Conservation (phyloP, 2,113 vertebrate species). For the Laticauda laticaudata region DNA sequence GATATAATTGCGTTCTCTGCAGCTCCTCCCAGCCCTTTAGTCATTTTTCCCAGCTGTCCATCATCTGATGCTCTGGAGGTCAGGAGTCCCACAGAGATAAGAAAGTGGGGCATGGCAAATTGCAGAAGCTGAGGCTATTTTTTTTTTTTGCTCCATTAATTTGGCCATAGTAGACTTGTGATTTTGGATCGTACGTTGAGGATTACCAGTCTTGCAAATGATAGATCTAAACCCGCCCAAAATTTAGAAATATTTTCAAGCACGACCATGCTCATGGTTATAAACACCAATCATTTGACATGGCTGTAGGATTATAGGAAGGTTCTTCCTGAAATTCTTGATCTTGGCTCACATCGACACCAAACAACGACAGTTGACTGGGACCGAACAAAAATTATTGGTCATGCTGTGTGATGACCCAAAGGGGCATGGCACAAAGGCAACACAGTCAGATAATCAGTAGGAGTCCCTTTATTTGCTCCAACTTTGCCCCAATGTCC, state of each 20-base stretch:
- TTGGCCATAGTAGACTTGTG: rapidly evolving
- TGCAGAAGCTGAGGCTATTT: not conserved
- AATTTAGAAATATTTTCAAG: not conserved
- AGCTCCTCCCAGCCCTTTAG: too few relatives aligned
- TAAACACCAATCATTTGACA: not conserved
- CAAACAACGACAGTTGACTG: too few relatives aligned
- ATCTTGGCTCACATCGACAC: too few relatives aligned
- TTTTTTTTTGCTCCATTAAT: not conserved
- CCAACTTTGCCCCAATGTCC: too few relatives aligned
- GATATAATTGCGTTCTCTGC: not conserved
- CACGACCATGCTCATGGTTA: not conserved
- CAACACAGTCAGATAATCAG: too few relatives aligned
- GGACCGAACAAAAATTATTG: too few relatives aligned
- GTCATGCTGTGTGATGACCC: too few relatives aligned
- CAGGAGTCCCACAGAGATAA: not conserved
- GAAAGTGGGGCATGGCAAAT: not conserved
- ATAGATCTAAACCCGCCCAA: not conserved
- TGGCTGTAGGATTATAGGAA: not conserved
- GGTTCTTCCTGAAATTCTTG: too few relatives aligned
- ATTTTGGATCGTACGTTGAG: not conserved
- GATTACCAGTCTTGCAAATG: not conserved
- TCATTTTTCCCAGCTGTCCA: not conserved
- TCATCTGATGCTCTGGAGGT: not conserved
- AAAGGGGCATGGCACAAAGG: too few relatives aligned
- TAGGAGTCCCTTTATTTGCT: too few relatives aligned